Conservation (phyloP, 92 coral and sea anemone genomes). For the Montipora capitata region DNA sequence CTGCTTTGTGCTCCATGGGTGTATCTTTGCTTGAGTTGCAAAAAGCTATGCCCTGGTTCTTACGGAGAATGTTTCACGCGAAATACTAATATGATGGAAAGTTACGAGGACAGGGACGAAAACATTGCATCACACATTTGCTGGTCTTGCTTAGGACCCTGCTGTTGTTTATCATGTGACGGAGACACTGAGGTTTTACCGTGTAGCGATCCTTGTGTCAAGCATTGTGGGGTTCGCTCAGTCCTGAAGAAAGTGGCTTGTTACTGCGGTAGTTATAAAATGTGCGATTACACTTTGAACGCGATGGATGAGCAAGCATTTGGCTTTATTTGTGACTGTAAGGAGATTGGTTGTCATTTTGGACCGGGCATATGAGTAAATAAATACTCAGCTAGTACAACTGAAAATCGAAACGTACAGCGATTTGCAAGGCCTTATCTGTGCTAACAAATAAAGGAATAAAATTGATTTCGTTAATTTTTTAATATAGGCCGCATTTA, state of each 20-base stretch:
- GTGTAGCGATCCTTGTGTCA: slow-evolving; percentile 59
- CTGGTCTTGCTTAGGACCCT: slow-evolving; percentile 80
- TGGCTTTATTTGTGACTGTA: slow-evolving; percentile 83
- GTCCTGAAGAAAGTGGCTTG: slow-evolving; percentile 79
- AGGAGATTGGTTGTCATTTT: slow-evolving; percentile 53
- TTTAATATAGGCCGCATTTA: too few relatives aligned
- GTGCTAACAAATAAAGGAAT: too few relatives aligned
- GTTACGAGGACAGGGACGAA: slow-evolving; percentile 70
- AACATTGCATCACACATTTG: slow-evolving; percentile 33
- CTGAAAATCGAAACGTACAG: too few relatives aligned
- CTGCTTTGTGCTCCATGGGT: slow-evolving; percentile 76
- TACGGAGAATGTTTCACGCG: slow-evolving; percentile 79
- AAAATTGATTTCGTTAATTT: too few relatives aligned
- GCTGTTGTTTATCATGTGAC: slow-evolving; percentile 81
- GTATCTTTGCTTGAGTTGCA: slow-evolving; percentile 69
- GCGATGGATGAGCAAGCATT: slow-evolving; percentile 81
- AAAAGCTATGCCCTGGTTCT: slow-evolving; percentile 77
- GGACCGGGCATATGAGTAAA: not conserved
- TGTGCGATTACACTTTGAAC: slow-evolving; percentile 56
- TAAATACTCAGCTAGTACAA: too few relatives aligned
- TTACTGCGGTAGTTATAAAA: slow-evolving; percentile 64
- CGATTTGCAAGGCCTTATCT: too few relatives aligned
- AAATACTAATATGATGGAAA: slow-evolving; percentile 68
- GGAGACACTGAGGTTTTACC: slow-evolving; percentile 83
- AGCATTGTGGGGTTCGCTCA: slow-evolving; percentile 45